Evolutionary conservation across 2,888 invertebrate species (phyloP).

Genomic region (Nezara viridula): DNA sequence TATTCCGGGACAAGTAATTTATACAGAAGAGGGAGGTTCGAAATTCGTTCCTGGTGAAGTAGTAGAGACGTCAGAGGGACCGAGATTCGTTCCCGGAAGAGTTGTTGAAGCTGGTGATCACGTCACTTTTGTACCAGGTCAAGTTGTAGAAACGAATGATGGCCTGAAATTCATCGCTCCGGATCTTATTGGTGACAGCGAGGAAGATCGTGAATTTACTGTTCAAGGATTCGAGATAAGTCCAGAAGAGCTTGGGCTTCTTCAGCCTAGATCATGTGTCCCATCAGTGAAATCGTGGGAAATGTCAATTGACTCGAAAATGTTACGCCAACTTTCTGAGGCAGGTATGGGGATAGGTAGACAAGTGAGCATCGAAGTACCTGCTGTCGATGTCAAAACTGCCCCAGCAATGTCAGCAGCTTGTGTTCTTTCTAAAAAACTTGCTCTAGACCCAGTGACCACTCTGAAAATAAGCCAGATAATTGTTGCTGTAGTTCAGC

Average conservation of each 20-base stretch:
- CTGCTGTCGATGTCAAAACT: conserved; percentile 74
- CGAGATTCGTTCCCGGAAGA: conserved; percentile 74
- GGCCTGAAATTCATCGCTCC: conserved; percentile 78
- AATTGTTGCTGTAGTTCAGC: conserved; percentile 67
- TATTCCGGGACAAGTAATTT: conserved; percentile 83
- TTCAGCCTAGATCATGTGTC: conserved; percentile 69
- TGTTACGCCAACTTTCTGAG: conserved; percentile 77
- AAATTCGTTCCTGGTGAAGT: conserved; percentile 79
- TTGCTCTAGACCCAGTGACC: conserved; percentile 69
- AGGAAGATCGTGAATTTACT: conserved; percentile 76
- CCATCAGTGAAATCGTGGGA: conserved; percentile 73
- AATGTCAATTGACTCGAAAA: conserved; percentile 76
- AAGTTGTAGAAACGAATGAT: conserved; percentile 72
- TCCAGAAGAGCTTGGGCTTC: conserved; percentile 71
- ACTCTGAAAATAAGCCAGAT: conserved; percentile 71
- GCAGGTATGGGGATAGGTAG: conserved; percentile 79
- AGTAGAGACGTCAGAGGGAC: conserved; percentile 80
- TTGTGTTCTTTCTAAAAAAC: conserved; percentile 67
- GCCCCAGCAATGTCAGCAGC: conserved; percentile 68
- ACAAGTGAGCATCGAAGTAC: conserved; percentile 75
- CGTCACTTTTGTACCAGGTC: conserved; percentile 71
- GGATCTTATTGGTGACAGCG: conserved; percentile 77
- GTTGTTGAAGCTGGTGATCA: conserved; percentile 71
- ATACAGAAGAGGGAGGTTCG: conserved; percentile 75
- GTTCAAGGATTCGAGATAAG: conserved; percentile 78